Evolutionary conservation across 1,140 invertebrate genomes (phyloP).

Genomic region (Hypothenemus hampei): DNA sequence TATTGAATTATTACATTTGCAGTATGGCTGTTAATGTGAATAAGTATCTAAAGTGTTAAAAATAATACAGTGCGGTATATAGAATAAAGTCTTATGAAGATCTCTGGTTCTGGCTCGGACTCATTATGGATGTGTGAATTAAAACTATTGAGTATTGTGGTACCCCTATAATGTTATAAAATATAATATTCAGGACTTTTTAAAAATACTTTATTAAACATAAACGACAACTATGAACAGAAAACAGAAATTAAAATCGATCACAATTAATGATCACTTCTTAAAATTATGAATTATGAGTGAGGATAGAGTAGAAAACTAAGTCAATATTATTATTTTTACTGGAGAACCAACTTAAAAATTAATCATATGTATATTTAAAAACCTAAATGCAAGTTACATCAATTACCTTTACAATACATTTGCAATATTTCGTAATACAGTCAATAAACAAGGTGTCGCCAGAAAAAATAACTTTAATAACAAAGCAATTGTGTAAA

Average conservation of each 20-base stretch:
- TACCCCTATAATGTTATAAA: too few species aligned
- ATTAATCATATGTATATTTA: neutral
- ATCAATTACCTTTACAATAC: too few species aligned
- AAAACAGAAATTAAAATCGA: constrained; percentile 30
- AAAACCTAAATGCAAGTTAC: constrained; percentile 11
- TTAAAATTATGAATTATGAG: constrained; percentile 1
- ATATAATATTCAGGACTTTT: constrained; percentile 22
- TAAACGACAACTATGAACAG: constrained; percentile 33
- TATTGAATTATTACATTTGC: constrained; percentile 73
- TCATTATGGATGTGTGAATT: too few species aligned
- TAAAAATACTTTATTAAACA: constrained; percentile 39
- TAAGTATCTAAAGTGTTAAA: too few species aligned
- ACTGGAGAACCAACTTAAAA: constrained; percentile 1
- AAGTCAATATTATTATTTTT: constrained; percentile 4
- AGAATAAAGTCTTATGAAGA: too few species aligned
- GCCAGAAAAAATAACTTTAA: too few species aligned
- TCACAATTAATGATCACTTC: constrained; percentile 26
- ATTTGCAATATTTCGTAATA: too few species aligned
- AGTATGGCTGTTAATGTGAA: constrained; percentile 72
- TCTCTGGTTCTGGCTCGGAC: too few species aligned
- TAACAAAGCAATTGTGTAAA: too few species aligned
- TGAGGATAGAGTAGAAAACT: neutral
- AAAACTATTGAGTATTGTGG: too few species aligned
- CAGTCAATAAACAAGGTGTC: too few species aligned
- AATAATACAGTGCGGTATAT: too few species aligned